These are phyloP conservation scores for Muntiacus reevesi DNA, from an alignment of 2,113 vertebrate genomes.

Conservation along the genomic window DNA sequence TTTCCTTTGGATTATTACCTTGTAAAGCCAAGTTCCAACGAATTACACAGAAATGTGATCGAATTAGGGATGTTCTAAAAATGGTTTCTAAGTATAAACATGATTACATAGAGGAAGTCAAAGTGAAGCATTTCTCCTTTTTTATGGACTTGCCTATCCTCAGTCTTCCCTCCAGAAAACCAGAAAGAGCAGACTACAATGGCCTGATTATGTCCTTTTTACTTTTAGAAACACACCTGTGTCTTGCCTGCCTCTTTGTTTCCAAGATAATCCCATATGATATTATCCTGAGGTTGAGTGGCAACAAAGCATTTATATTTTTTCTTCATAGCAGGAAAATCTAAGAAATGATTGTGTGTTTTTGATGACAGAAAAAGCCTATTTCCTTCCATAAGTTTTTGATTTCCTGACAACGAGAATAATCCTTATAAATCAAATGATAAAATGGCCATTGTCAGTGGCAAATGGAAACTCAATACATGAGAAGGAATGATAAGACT, in stretches of 20 bases:
- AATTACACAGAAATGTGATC: not conserved
- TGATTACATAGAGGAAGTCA: not conserved
- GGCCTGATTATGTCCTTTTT: not conserved
- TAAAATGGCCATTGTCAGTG: not conserved
- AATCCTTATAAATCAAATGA: slow-evolving; percentile 1
- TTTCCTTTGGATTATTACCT: slow-evolving; percentile 12
- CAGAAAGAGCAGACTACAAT: not conserved
- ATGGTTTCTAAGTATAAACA: not conserved
- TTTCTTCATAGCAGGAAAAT: not conserved
- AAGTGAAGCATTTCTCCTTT: not conserved
- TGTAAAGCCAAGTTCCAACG: not conserved
- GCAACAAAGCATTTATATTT: not conserved
- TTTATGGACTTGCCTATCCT: not conserved
- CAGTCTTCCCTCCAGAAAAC: not conserved
- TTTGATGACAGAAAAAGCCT: not conserved
- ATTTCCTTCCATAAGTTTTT: not conserved
- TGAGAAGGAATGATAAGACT: not conserved
- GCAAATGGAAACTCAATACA: not conserved
- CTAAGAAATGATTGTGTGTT: not conserved
- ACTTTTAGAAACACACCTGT: not conserved
- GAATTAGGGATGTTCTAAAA: not conserved
- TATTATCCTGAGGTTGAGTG: not conserved
- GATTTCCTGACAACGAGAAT: not conserved
- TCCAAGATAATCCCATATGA: not conserved
- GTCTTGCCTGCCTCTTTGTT: not conserved